Evolutionary conservation across 2,888 invertebrate species (phyloP).

Genomic region (Stenchaetothrips biformis): DNA sequence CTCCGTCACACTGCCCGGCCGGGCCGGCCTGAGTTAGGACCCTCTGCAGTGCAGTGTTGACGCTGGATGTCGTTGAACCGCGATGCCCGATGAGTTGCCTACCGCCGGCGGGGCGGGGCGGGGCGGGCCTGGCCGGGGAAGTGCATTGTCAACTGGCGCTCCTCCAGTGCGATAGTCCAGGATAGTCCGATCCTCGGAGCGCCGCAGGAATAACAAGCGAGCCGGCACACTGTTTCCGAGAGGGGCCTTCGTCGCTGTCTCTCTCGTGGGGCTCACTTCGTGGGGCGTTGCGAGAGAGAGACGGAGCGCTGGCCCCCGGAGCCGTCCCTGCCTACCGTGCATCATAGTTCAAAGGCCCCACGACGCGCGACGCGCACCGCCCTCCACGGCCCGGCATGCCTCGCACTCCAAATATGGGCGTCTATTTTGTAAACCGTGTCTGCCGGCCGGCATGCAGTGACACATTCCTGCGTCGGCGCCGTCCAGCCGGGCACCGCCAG

Average conservation of each 20-base stretch:
- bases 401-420: neutral
- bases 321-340: neutral
- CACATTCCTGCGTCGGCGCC: no score
- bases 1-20: neutral
- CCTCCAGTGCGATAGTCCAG: neutral
- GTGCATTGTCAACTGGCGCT: neutral
- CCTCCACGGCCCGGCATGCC: neutral
- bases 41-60: neutral
- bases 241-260: no score
- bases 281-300: no score
- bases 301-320: no score
- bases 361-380: neutral
- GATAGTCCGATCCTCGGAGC: neutral
- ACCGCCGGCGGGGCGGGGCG: neutral
- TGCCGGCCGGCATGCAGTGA: no score
- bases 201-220: neutral
- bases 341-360: conserved; percentile 17
- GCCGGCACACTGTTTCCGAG: neutral
- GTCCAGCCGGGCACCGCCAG: no score
- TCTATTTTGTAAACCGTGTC: neutral
- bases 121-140: neutral
- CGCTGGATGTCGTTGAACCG: neutral
- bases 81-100: neutral
- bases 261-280: no score
- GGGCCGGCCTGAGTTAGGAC: neutral